These are phyloP conservation scores for Syngnathus acus DNA, from an alignment of 2,797 vertebrate species.

Conservation along the genomic window DNA sequence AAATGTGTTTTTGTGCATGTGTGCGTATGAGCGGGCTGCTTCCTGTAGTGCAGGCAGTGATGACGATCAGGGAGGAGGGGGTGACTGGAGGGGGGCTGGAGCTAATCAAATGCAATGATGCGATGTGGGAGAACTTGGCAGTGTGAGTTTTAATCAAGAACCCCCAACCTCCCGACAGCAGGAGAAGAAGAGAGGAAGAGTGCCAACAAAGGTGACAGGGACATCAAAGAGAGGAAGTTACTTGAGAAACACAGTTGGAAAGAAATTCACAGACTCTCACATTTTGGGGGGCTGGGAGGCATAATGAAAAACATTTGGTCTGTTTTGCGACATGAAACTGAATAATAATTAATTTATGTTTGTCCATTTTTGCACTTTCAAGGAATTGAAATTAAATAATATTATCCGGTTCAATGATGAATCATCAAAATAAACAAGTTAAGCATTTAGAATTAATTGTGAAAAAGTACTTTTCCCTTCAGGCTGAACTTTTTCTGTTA, in stretches of 20 bases:
- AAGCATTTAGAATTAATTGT: background rate
- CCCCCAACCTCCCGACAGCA: slow-evolving; percentile 19
- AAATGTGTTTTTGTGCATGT: slow-evolving; percentile 6
- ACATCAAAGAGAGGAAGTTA: background rate
- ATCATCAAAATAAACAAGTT: no score
- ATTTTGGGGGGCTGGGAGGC: background rate
- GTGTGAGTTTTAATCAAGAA: slow-evolving; percentile 53
- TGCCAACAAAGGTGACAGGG: slow-evolving; percentile 6
- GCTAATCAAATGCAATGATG: slow-evolving; percentile 64
- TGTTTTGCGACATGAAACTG: no score
- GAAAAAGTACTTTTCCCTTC: background rate
- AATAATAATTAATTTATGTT: no score
- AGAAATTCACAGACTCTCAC: background rate
- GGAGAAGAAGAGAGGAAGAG: slow-evolving; percentile 14
- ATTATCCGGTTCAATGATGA: no score
- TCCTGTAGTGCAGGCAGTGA: slow-evolving; percentile 46
- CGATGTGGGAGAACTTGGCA: slow-evolving; percentile 40
- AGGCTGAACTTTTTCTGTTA: background rate
- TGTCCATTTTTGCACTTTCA: no score
- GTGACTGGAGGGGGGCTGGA: slow-evolving; percentile 49
- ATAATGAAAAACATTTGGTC: no score
- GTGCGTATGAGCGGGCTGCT: slow-evolving; percentile 13
- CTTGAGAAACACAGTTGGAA: slow-evolving; percentile 1
- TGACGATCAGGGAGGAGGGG: slow-evolving; percentile 35
- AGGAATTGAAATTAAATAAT: no score